Evolutionary conservation across 2,113 vertebrate species (phyloP).

Genomic region (Prunella himalayana): DNA sequence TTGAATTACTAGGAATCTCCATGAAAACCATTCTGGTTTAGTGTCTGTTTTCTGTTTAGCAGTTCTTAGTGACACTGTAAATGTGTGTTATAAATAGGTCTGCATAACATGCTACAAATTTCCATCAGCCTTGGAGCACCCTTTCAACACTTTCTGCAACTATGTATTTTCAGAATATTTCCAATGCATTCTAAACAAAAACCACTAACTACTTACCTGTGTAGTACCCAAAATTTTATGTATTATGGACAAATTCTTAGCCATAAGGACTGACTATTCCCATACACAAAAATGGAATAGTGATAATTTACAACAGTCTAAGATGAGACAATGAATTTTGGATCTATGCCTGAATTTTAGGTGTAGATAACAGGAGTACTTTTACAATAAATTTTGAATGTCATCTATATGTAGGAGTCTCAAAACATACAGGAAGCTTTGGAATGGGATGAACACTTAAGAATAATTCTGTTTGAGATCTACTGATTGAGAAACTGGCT

Average conservation of each 20-base stretch:
- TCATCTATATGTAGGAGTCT: background rate
- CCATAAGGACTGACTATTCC: background rate
- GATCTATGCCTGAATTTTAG: background rate
- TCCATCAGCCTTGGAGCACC: background rate
- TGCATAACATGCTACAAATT: background rate
- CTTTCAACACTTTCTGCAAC: background rate
- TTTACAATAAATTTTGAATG: background rate
- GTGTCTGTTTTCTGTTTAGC: background rate
- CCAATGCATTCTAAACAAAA: background rate
- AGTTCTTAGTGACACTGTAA: background rate
- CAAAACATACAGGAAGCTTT: background rate
- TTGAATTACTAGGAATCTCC: background rate
- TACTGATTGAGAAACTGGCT: conserved; percentile 11
- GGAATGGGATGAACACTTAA: background rate
- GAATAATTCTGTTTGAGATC: conserved; percentile 1
- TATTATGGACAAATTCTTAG: background rate
- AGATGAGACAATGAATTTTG: background rate
- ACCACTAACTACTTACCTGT: background rate
- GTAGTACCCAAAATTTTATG: background rate
- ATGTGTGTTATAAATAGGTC: background rate
- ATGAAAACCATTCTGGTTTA: background rate
- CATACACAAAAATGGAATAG: background rate
- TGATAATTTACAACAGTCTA: background rate
- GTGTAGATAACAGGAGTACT: background rate
- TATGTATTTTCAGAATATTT: background rate